Evolutionary conservation across 92 coral and sea anemone species (phyloP).

Genomic region (Zoanthus sansibaricus): DNA sequence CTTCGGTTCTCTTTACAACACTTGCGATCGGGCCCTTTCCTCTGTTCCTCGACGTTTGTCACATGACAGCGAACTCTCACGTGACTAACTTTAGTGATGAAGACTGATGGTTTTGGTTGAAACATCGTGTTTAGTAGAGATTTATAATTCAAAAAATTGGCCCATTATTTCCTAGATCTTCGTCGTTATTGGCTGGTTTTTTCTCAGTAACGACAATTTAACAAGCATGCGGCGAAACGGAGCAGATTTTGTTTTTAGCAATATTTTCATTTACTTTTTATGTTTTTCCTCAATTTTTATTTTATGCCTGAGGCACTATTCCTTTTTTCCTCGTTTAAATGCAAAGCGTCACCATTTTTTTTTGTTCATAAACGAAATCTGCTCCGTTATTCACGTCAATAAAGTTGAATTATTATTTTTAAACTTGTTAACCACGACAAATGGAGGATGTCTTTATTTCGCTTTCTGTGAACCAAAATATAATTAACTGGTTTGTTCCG

Average conservation of each 20-base stretch:
- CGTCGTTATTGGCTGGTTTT: not conserved
- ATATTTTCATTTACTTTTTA: not conserved
- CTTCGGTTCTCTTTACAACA: too few species aligned
- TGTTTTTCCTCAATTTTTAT: not conserved
- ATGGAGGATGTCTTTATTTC: not conserved
- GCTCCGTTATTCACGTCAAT: not conserved
- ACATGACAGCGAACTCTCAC: too few species aligned
- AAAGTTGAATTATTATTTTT: not conserved
- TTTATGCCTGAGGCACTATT: not conserved
- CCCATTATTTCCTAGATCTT: not conserved
- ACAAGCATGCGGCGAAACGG: conserved; percentile 25
- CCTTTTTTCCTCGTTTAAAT: not conserved
- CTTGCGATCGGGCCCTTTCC: too few species aligned
- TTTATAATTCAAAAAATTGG: too few species aligned
- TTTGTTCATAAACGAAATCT: not conserved
- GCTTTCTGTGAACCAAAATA: not conserved
- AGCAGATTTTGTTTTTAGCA: conserved; percentile 28
- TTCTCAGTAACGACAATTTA: not conserved
- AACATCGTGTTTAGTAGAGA: too few species aligned
- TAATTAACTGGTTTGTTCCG: not conserved
- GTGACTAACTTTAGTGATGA: too few species aligned
- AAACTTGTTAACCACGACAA: not conserved
- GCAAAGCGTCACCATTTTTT: too few species aligned
- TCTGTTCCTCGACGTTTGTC: too few species aligned
- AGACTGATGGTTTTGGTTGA: too few species aligned